Evolutionary conservation across 92 coral and sea anemone species (phyloP).

Genomic region (Bergia sp.): DNA sequence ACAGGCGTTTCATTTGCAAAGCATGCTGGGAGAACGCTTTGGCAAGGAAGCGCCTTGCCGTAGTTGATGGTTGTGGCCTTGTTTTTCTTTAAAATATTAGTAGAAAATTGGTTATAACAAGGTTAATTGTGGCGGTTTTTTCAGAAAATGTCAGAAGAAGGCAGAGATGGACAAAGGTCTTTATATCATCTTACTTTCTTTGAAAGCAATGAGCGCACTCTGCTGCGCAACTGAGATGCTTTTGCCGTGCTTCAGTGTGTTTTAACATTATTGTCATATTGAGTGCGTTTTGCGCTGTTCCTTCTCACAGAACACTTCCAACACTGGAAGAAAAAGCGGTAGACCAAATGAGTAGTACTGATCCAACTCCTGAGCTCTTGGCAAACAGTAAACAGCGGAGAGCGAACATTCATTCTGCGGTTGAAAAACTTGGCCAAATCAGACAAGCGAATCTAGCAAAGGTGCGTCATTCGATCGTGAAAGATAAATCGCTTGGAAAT

Average conservation of each 20-base stretch:
- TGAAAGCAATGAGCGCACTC: not conserved
- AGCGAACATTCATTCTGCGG: conserved; percentile 15
- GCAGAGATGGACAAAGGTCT: not conserved
- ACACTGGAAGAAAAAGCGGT: not conserved
- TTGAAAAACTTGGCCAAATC: conserved; percentile 29
- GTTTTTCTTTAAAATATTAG: not conserved
- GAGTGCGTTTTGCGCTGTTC: conserved; percentile 1
- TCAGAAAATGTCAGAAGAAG: not conserved
- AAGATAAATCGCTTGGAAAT: not conserved
- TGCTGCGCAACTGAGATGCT: conserved; percentile 1
- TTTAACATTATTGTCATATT: not conserved
- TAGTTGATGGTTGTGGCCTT: conserved; percentile 26
- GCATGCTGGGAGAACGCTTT: conserved; percentile 53
- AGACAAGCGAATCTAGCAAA: not conserved
- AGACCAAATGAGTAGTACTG: not conserved
- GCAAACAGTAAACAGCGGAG: conserved; percentile 5
- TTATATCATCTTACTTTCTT: not conserved
- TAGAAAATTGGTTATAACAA: conserved; percentile 3
- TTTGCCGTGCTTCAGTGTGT: not conserved
- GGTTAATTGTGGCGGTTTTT: not conserved
- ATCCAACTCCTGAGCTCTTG: not conserved
- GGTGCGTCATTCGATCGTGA: conserved; percentile 3
- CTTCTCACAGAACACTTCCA: not conserved
- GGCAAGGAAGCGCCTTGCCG: conserved; percentile 69
- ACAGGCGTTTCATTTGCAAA: conserved; percentile 58